A percentile compares a stretch with the other conserved stretches of the same genome.
Conservation (phyloP, 2,113 vertebrate genomes). For the Cebidichthys violaceus region DNA sequence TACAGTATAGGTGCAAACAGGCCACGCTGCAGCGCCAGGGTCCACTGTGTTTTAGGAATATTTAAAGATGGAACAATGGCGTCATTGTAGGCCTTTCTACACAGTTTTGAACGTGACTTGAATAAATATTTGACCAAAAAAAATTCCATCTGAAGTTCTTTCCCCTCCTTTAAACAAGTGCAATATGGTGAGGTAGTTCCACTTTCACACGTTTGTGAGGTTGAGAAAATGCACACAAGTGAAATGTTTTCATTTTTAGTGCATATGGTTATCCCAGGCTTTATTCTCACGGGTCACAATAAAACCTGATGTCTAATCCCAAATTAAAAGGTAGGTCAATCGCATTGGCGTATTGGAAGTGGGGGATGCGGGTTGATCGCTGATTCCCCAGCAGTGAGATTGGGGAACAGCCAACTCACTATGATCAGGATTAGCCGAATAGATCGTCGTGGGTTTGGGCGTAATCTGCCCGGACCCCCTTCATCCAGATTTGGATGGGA, state of each 20-base stretch:
- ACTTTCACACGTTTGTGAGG: neutral
- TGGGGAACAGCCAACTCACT: slow-evolving; percentile 24
- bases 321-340: slow-evolving; percentile 49
- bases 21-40: neutral
- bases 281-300: neutral
- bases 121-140: neutral
- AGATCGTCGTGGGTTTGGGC: slow-evolving; percentile 48
- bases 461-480: slow-evolving; percentile 44
- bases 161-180: neutral
- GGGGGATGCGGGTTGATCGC: neutral
- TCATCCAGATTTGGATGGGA: slow-evolving; percentile 48
- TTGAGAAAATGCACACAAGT: neutral
- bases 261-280: slow-evolving; percentile 1
- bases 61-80: neutral
- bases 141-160: neutral
- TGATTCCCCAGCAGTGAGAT: neutral
- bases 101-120: neutral
- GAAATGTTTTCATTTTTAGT: neutral
- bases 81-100: neutral
- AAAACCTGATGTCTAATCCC: slow-evolving; percentile 26
- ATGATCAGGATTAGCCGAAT: slow-evolving; percentile 60
- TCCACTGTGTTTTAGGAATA: neutral
- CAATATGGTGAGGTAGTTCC: neutral
- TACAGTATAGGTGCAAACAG: neutral
- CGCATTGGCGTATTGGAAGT: slow-evolving; percentile 14